Evolutionary conservation across 2,797 vertebrate species (phyloP).

Genomic region (Enteromius radiatus): DNA sequence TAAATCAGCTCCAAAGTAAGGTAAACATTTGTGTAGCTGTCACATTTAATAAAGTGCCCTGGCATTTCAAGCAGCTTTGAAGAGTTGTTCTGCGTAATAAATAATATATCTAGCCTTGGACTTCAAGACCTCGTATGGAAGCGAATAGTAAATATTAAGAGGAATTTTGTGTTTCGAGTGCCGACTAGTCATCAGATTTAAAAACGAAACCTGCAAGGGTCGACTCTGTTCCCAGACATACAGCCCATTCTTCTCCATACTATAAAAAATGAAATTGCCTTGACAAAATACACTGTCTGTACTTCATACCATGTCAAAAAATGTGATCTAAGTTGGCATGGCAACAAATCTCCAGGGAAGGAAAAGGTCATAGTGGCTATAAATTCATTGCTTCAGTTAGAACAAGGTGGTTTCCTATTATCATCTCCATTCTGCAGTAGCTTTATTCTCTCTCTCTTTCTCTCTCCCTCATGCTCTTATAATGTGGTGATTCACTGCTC

Average conservation of each 20-base stretch:
- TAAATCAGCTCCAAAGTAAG: slow-evolving; percentile 63
- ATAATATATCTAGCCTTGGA: slow-evolving; percentile 61
- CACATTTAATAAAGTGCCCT: slow-evolving; percentile 62
- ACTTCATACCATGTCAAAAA: slow-evolving; percentile 70
- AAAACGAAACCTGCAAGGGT: slow-evolving; percentile 48
- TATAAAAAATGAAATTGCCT: slow-evolving; percentile 57
- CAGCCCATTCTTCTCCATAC: slow-evolving; percentile 47
- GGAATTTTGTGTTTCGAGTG: slow-evolving; percentile 56
- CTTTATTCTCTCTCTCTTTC: slow-evolving; percentile 50
- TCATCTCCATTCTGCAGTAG: slow-evolving; percentile 71
- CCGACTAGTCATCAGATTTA: slow-evolving; percentile 55
- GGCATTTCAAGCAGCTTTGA: slow-evolving; percentile 61
- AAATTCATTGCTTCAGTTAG: slow-evolving; percentile 75
- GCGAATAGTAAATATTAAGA: slow-evolving; percentile 61
- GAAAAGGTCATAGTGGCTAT: slow-evolving; percentile 77
- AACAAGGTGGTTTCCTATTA: slow-evolving; percentile 75
- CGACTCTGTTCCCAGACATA: slow-evolving; percentile 48
- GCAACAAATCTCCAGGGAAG: slow-evolving; percentile 74
- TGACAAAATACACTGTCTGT: slow-evolving; percentile 56
- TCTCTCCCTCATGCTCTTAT: slow-evolving; percentile 52
- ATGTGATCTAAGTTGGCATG: slow-evolving; percentile 71
- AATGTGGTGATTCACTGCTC: slow-evolving; percentile 77
- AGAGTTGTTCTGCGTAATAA: slow-evolving; percentile 57
- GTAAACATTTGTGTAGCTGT: slow-evolving; percentile 64
- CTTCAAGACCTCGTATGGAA: slow-evolving; percentile 60